Conservation (phyloP, 2,888 invertebrate genomes). For the Rhimphoctona megacephalus region DNA sequence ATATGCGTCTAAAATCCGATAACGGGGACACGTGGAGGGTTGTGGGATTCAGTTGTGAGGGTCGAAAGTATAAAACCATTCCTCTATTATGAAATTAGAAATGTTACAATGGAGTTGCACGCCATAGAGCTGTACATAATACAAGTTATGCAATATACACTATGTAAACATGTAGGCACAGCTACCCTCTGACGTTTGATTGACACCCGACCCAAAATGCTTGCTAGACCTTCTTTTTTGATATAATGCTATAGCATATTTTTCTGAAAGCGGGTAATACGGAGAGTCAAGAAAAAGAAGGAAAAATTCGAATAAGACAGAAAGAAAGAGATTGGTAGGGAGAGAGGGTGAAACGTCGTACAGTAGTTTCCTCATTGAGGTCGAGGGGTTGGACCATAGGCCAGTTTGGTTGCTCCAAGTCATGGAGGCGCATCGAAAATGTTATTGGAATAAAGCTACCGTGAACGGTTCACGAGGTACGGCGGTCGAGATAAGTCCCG, state of each 20-base stretch:
- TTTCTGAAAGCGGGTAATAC: conserved; percentile 15
- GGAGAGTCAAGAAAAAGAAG: conserved; percentile 35
- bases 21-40: conserved; percentile 27
- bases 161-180: background rate
- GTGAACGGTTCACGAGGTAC: conserved; percentile 64
- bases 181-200: conserved; percentile 55
- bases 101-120: conserved; percentile 61
- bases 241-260: conserved; percentile 40
- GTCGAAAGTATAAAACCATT: conserved; percentile 33
- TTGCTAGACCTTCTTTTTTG: conserved; percentile 56
- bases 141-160: conserved; percentile 32
- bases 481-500: conserved; percentile 68
- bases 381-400: conserved; percentile 62
- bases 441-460: conserved; percentile 70
- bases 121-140: conserved; percentile 9
- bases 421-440: conserved; percentile 67
- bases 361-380: conserved; percentile 51
- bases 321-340: background rate
- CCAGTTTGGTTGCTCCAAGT: conserved; percentile 62
- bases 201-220: conserved; percentile 40
- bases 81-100: conserved; percentile 66
- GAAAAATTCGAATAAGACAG: background rate
- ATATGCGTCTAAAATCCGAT: background rate
- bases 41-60: conserved; percentile 20
- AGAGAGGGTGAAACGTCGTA: conserved; percentile 46